Evolutionary conservation across 2,113 vertebrate genomes (phyloP).

Genomic region (Crotalus horridus): DNA sequence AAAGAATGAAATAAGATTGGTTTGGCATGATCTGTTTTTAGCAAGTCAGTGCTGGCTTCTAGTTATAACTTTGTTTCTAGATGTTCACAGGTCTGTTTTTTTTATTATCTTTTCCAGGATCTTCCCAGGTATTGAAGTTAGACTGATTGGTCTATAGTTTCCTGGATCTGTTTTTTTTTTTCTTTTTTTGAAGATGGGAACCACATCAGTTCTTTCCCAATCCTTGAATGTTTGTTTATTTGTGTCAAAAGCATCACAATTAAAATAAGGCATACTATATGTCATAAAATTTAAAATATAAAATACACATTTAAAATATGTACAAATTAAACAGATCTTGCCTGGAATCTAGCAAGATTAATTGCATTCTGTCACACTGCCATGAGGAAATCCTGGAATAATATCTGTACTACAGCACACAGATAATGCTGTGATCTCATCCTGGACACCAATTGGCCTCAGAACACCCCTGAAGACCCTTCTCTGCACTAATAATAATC

Average conservation of each 20-base stretch:
- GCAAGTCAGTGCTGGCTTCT: no score
- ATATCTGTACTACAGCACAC: neutral
- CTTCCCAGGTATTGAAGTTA: no score
- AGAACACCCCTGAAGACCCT: neutral
- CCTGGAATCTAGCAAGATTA: neutral
- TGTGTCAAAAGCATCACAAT: neutral
- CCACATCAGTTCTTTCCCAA: neutral
- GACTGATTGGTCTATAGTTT: no score
- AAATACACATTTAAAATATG: neutral
- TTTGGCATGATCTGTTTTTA: no score
- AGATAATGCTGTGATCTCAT: neutral
- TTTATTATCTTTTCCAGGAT: no score
- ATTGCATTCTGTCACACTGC: neutral
- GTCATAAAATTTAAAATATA: neutral
- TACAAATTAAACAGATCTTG: neutral
- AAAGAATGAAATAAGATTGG: no score
- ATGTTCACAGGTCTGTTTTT: no score
- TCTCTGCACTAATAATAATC: neutral
- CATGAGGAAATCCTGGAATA: neutral
- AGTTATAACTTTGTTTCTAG: no score
- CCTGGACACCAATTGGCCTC: neutral
- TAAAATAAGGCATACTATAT: neutral
- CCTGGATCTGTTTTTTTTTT: no score
- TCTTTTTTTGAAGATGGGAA: no score
- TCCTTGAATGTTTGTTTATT: neutral